Evolutionary conservation across 64 coral and sea anemone genomes (phyloP).

Genomic region (Montipora capricornis): DNA sequence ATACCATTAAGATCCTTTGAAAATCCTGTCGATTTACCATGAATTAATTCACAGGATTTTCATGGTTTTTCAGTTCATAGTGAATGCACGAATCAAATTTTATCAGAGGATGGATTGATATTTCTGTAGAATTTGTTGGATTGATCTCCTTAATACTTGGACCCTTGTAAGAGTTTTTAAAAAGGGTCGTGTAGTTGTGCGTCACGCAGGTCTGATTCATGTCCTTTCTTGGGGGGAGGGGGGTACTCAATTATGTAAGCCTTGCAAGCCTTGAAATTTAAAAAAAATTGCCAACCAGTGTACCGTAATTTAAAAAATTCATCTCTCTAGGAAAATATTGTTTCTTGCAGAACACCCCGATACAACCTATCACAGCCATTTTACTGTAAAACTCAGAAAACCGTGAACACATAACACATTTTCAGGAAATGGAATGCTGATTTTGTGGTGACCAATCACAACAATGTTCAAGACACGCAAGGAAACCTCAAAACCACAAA

Average conservation of each 20-base stretch:
- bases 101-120: too few relatives aligned
- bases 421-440: background rate
- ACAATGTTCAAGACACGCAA: background rate
- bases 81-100: background rate
- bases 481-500: background rate
- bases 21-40: background rate
- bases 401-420: background rate
- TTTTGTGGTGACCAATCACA: background rate
- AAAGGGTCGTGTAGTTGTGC: too few relatives aligned
- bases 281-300: background rate
- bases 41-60: constrained; percentile 33
- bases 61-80: constrained; percentile 32
- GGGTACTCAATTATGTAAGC: background rate
- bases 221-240: background rate
- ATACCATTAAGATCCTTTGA: constrained; percentile 25
- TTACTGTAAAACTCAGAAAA: background rate
- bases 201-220: too few relatives aligned
- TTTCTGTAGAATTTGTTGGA: too few relatives aligned
- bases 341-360: background rate
- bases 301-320: background rate
- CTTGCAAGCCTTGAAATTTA: background rate
- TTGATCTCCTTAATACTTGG: too few relatives aligned
- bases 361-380: background rate
- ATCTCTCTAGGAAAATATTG: background rate
- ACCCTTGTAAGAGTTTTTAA: too few relatives aligned